phyloP scores from a whole-genome alignment of 2,113 vertebrate species.

The Petaurus breviceps region DNA sequence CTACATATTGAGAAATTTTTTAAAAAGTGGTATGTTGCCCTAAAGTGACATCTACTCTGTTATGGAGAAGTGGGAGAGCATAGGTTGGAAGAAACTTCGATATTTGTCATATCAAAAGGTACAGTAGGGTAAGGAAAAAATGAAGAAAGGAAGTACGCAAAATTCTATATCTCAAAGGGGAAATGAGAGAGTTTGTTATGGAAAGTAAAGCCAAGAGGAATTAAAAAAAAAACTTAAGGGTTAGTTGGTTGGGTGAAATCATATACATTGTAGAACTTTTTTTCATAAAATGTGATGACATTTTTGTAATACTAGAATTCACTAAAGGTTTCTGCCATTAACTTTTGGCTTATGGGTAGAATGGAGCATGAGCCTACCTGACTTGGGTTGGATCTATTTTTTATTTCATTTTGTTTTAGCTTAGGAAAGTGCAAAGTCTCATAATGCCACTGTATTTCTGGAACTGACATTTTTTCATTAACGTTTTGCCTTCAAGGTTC shows the following conservation, averaged over 20 bases:
- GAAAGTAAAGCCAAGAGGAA: neutral
- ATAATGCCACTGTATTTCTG: neutral
- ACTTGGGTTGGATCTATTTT: neutral
- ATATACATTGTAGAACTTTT: neutral
- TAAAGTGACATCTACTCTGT: accelerated
- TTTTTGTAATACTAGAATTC: slow-evolving; percentile 33
- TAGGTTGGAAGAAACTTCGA: neutral
- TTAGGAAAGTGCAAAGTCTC: neutral
- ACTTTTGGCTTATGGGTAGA: neutral
- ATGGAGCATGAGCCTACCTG: neutral
- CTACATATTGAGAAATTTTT: neutral
- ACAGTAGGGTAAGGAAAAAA: neutral
- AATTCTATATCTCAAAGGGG: neutral
- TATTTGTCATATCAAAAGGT: neutral
- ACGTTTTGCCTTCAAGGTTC: neutral
- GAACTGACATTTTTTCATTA: neutral
- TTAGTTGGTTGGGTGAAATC: neutral
- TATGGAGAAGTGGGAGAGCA: neutral
- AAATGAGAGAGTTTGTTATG: neutral
- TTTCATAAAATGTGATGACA: slow-evolving; percentile 47
- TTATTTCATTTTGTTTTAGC: neutral
- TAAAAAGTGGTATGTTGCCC: neutral
- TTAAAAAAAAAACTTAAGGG: neutral
- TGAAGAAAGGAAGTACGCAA: neutral
- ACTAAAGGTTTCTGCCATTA: slow-evolving; percentile 9